Evolutionary conservation across 2,888 invertebrate species (phyloP).

Genomic region (Panopea generosa): DNA sequence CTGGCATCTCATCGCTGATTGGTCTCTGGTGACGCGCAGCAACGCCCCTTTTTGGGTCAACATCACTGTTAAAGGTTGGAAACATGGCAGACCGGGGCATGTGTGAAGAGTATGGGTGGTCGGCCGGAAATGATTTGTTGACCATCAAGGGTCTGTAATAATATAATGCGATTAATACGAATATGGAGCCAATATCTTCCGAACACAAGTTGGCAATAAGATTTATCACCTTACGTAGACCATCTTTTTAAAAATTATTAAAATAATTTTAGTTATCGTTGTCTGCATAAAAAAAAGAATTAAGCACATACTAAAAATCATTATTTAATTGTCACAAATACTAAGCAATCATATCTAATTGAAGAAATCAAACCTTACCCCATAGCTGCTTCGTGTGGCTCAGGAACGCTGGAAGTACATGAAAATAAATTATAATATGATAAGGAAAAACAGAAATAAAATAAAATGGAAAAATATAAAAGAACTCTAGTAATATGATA

Average conservation of each 20-base stretch:
- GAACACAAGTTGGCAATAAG: no score
- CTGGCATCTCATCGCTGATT: slow-evolving; percentile 81
- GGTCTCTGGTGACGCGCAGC: slow-evolving; percentile 75
- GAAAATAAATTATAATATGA: slow-evolving; percentile 31
- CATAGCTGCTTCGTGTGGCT: slow-evolving; percentile 74
- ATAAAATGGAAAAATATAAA: no score
- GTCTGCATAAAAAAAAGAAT: no score
- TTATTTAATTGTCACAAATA: no score
- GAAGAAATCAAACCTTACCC: slow-evolving; percentile 76
- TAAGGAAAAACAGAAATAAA: no score
- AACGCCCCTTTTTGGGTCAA: slow-evolving; percentile 80
- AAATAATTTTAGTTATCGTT: no score
- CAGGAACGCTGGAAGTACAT: slow-evolving; percentile 70
- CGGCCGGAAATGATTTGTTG: slow-evolving; percentile 81
- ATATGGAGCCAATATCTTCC: background rate
- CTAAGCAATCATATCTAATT: no score
- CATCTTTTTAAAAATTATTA: no score
- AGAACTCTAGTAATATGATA: no score
- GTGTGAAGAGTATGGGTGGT: slow-evolving; percentile 83
- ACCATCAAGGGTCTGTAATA: slow-evolving; percentile 74
- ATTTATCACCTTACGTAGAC: no score
- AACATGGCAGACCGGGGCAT: slow-evolving; percentile 80
- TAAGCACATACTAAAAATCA: no score
- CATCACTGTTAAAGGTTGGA: slow-evolving; percentile 81
- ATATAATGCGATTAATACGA: background rate